Percentiles rank a stretch among this genome's conserved stretches.
Evolutionary conservation across 2,797 vertebrate species (phyloP).

Genomic region (Lophotriccus pileatus): DNA sequence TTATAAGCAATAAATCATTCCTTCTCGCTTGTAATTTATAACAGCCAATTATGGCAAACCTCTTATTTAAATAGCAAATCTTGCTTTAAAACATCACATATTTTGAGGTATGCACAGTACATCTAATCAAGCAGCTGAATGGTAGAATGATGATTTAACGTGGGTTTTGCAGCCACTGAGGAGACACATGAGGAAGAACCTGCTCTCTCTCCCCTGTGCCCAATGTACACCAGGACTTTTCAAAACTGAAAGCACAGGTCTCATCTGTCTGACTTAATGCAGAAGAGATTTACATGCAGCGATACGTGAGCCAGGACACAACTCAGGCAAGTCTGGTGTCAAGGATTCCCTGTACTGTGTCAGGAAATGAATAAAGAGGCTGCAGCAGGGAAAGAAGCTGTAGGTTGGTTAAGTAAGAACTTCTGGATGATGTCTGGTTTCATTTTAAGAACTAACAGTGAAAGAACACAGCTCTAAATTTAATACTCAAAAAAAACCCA

Average conservation of each 20-base stretch:
- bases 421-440: neutral
- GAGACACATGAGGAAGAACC: neutral
- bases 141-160: neutral
- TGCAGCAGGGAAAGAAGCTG: neutral
- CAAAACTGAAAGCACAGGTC: neutral
- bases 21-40: slow-evolving; percentile 63
- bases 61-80: slow-evolving; percentile 68
- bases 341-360: neutral
- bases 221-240: neutral
- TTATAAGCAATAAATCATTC: slow-evolving; percentile 71
- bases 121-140: neutral
- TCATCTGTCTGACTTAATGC: neutral
- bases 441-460: neutral
- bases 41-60: slow-evolving; percentile 65
- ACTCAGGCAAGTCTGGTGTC: neutral
- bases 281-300: neutral
- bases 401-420: neutral
- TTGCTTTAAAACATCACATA: slow-evolving; percentile 47
- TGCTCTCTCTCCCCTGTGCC: neutral
- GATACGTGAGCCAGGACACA: neutral
- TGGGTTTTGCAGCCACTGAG: neutral
- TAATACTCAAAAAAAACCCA: neutral
- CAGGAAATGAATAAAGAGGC: neutral
- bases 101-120: slow-evolving; percentile 18
- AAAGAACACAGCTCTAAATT: neutral